A percentile compares a stretch with the other conserved stretches of the same genome.
These are phyloP conservation scores for Peromyscus californicus DNA, from an alignment of 2,113 vertebrate species.

Conservation along the genomic window DNA sequence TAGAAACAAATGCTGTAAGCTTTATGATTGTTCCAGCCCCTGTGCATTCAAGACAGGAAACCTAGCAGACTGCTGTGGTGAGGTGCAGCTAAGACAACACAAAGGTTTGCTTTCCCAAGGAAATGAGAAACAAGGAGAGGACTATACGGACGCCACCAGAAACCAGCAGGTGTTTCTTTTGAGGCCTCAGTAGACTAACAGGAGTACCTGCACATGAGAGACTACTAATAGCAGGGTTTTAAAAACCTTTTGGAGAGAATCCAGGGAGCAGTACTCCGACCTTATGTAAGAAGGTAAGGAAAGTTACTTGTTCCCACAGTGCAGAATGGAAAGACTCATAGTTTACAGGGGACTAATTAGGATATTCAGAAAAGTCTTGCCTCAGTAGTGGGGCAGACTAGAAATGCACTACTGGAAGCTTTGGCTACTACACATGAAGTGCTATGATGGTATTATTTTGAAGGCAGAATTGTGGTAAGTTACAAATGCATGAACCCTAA, in stretches of 20 bases:
- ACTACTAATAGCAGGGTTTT: not conserved
- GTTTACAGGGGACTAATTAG: not conserved
- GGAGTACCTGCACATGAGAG: not conserved
- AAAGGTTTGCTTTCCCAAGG: not conserved
- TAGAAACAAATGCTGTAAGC: not conserved
- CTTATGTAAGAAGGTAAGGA: not conserved
- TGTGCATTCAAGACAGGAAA: not conserved
- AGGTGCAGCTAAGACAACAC: not conserved
- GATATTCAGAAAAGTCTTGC: not conserved
- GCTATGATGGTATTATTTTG: not conserved
- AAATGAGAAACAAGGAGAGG: not conserved
- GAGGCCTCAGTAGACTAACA: not conserved
- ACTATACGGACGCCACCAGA: not conserved
- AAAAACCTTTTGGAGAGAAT: not conserved
- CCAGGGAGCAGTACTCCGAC: not conserved
- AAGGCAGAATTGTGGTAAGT: not conserved
- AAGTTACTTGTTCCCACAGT: not conserved
- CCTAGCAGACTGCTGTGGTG: not conserved
- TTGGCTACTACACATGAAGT: not conserved
- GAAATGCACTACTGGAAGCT: not conserved
- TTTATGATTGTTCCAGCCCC: not conserved
- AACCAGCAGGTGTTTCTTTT: not conserved
- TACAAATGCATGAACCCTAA: slow-evolving; percentile 21
- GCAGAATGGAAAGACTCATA: not conserved
- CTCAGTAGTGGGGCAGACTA: not conserved